These are phyloP conservation scores for Eulithis testata DNA, from an alignment of 2,888 invertebrate genomes.

Conservation along the genomic window DNA sequence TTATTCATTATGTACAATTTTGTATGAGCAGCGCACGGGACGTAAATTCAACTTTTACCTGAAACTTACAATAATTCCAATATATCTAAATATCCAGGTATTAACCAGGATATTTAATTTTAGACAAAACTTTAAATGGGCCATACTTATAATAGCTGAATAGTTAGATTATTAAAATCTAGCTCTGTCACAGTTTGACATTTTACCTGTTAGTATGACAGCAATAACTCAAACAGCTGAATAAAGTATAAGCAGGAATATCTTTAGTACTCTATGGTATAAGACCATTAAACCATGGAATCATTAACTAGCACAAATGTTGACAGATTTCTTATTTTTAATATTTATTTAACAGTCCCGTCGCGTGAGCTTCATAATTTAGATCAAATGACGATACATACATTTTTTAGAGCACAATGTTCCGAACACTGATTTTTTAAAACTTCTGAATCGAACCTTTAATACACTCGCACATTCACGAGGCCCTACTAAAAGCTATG, in stretches of 20 bases:
- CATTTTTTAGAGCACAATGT: slow-evolving; percentile 36
- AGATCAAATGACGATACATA: slow-evolving; percentile 25
- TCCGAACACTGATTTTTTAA: slow-evolving; percentile 28
- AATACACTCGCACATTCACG: slow-evolving; percentile 9
- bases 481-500: slow-evolving; percentile 19
- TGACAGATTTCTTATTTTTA: neutral
- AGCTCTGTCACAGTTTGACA: no score
- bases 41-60: slow-evolving; percentile 18
- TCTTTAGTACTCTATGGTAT: no score
- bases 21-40: slow-evolving; percentile 43
- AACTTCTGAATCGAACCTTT: slow-evolving; percentile 23
- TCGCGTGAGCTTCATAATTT: slow-evolving; percentile 19
- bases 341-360: slow-evolving; percentile 18
- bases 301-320: neutral
- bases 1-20: slow-evolving; percentile 75
- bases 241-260: no score
- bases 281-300: neutral
- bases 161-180: no score
- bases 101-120: no score
- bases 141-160: no score
- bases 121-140: no score
- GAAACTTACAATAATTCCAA: neutral
- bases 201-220: no score
- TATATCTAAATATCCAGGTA: no score
- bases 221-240: no score